These are phyloP conservation scores for Melospiza georgiana DNA, from an alignment of 2,113 vertebrate genomes.

Conservation along the genomic window DNA sequence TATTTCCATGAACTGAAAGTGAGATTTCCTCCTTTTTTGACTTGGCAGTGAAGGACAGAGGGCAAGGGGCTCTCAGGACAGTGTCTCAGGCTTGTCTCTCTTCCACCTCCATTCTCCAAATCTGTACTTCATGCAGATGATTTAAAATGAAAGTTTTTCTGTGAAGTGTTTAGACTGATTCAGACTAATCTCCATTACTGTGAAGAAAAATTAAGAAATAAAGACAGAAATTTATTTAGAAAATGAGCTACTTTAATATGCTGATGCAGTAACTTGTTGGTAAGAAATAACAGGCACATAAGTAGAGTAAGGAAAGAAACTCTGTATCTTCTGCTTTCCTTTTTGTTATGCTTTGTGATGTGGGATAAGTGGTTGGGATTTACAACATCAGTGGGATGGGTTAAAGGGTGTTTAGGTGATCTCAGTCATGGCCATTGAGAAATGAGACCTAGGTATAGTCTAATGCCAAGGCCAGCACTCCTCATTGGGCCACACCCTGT, in stretches of 20 bases:
- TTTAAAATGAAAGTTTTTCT: background rate
- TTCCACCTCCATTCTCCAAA: background rate
- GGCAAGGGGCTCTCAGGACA: background rate
- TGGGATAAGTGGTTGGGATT: background rate
- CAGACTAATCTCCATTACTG: background rate
- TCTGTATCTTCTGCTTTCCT: background rate
- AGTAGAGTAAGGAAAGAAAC: background rate
- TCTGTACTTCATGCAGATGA: background rate
- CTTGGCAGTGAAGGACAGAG: background rate
- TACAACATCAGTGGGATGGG: background rate
- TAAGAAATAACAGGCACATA: background rate
- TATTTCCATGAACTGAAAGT: background rate
- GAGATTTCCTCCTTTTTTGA: background rate
- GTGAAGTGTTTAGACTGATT: background rate
- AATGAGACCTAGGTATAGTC: fast-evolving
- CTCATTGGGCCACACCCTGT: background rate
- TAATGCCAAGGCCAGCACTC: background rate
- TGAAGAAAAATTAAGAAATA: background rate
- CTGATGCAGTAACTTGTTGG: background rate
- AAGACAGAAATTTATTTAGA: background rate
- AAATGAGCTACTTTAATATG: background rate
- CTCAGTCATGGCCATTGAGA: background rate
- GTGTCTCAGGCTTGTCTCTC: background rate
- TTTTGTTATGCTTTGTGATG: background rate
- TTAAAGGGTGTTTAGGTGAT: background rate